A percentile compares a stretch with the other conserved stretches of the same genome.
These are phyloP conservation scores for Cryptops parisi DNA, from an alignment of 2,888 invertebrate genomes.

Conservation along the genomic window DNA sequence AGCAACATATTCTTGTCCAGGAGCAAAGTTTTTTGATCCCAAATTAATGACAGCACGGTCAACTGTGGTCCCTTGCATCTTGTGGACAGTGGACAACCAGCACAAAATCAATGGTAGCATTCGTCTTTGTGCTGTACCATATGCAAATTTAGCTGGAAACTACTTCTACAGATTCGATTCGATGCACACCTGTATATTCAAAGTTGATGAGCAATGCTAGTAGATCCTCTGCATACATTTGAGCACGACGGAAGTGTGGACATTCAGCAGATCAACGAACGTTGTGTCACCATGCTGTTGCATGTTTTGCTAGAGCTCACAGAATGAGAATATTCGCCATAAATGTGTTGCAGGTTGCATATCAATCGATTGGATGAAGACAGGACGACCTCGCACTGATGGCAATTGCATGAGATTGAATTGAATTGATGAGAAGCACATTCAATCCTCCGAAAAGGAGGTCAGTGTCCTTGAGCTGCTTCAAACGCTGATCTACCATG, in stretches of 20 bases:
- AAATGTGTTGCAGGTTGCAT: not conserved
- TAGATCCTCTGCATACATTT: not conserved
- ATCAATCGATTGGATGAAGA: not conserved
- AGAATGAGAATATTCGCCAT: constrained; percentile 3
- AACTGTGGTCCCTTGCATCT: no score
- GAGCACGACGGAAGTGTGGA: constrained; percentile 5
- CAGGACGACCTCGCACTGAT: not conserved
- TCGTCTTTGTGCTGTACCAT: no score
- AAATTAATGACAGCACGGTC: no score
- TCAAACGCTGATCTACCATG: constrained; percentile 3
- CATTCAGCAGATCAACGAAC: constrained; percentile 7
- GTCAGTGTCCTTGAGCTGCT: not conserved
- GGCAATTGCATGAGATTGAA: constrained; percentile 2
- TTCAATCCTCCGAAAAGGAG: not conserved
- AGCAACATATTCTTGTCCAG: no score
- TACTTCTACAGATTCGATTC: no score
- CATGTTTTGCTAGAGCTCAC: constrained; percentile 10
- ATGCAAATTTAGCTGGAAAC: no score
- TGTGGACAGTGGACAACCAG: no score
- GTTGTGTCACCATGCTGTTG: constrained; percentile 13
- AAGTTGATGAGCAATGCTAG: not conserved
- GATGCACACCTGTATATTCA: not conserved
- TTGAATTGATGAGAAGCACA: not conserved
- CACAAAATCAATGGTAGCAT: no score
- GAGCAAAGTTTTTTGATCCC: no score